Evolutionary conservation across 2,888 invertebrate species (phyloP).

Genomic region (Trimorus sp.): DNA sequence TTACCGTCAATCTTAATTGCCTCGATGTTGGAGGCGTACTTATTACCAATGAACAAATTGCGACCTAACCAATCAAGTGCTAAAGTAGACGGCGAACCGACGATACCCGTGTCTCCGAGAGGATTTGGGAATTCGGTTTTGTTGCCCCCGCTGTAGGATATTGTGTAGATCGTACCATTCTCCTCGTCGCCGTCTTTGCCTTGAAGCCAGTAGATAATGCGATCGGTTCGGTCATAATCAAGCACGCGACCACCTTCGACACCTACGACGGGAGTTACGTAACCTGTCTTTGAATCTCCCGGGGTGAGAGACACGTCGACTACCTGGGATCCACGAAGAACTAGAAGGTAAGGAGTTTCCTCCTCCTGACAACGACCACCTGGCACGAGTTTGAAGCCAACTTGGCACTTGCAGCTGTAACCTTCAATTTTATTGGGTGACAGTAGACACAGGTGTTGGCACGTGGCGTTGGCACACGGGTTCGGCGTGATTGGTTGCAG

Average conservation of each 20-base stretch:
- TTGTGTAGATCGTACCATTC: conserved; percentile 92
- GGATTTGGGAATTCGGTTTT: conserved; percentile 90
- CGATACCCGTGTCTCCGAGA: conserved; percentile 88
- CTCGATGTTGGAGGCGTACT: conserved; percentile 94
- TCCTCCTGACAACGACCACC: conserved; percentile 91
- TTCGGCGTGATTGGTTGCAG: conserved; percentile 91
- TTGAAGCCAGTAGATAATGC: conserved; percentile 94
- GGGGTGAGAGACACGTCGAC: conserved; percentile 91
- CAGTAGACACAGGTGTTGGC: conserved; percentile 95
- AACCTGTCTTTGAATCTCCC: conserved; percentile 89
- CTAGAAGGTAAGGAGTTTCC: conserved; percentile 93
- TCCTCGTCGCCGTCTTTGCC: conserved; percentile 87
- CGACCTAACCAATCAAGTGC: conserved; percentile 99
- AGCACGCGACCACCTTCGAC: conserved; percentile 93
- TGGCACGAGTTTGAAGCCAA: conserved; percentile 88
- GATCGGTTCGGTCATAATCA: conserved; percentile 94
- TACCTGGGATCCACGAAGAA: conserved; percentile 94
- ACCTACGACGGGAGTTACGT: conserved; percentile 93
- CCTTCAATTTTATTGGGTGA: conserved; percentile 88
- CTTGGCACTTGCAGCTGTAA: conserved; percentile 95
- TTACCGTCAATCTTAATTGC: conserved; percentile 93
- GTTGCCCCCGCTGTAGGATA: conserved; percentile 93
- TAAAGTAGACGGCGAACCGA: conserved; percentile 94
- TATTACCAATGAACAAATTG: conserved; percentile 96
- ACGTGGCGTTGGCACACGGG: conserved; percentile 89